Conservation (phyloP, 23 tunicate species). For the Trididemnum nubilum region DNA sequence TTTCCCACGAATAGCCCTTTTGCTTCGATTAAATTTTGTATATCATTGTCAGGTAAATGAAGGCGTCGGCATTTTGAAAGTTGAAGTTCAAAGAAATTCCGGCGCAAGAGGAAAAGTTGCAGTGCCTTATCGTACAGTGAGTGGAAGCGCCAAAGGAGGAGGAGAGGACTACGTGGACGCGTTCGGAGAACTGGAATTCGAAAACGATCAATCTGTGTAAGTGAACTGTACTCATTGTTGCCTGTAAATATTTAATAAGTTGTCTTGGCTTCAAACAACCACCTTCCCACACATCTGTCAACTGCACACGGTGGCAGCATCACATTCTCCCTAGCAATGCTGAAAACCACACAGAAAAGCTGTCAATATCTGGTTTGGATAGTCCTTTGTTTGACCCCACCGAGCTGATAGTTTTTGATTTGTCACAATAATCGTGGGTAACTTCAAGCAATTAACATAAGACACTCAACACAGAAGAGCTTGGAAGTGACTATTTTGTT, state of each 20-base stretch:
- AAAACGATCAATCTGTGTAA: slow-evolving; percentile 90
- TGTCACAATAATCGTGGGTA: no score
- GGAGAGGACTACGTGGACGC: slow-evolving; percentile 91
- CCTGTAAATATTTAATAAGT: no score
- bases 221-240: no score
- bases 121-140: slow-evolving; percentile 88
- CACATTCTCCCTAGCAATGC: no score
- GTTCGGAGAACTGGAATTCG: slow-evolving; percentile 94
- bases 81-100: slow-evolving; percentile 88
- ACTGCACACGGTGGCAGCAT: not conserved
- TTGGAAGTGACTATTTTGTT: no score
- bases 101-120: slow-evolving; percentile 91
- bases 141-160: slow-evolving; percentile 86
- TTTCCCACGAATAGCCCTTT: no score
- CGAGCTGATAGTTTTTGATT: no score
- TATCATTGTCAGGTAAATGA: slow-evolving; percentile 63
- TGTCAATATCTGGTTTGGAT: no score
- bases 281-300: not conserved
- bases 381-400: no score
- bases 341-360: no score
- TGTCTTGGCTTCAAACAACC: not conserved
- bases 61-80: slow-evolving; percentile 78
- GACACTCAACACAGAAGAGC: no score
- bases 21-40: not conserved
- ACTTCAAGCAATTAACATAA: no score